Evolutionary conservation across 2,113 vertebrate genomes (phyloP).

Genomic region (Azemiops feae): DNA sequence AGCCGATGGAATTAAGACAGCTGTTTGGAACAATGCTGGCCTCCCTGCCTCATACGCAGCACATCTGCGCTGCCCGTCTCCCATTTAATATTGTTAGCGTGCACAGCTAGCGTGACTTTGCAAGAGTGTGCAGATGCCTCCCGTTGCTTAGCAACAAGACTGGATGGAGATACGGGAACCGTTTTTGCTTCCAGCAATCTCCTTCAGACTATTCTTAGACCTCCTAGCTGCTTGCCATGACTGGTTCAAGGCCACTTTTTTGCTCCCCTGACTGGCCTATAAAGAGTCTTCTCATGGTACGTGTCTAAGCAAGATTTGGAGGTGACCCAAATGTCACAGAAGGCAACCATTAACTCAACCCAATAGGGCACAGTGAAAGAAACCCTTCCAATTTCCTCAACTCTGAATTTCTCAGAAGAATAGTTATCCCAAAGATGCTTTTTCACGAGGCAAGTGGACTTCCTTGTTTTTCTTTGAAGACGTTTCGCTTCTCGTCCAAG

Average conservation of each 20-base stretch:
- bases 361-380: neutral
- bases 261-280: neutral
- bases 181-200: neutral
- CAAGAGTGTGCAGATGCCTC: neutral
- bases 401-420: neutral
- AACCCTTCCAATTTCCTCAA: neutral
- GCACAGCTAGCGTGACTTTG: neutral
- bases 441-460: no score
- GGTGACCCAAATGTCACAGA: neutral
- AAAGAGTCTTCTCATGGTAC: neutral
- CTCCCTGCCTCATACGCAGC: neutral
- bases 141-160: neutral
- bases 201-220: neutral
- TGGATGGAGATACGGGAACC: neutral
- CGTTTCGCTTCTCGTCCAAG: no score
- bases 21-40: neutral
- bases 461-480: no score
- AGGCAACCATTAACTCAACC: neutral
- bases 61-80: neutral
- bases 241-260: neutral
- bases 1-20: neutral
- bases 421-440: no score
- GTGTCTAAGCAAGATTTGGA: neutral
- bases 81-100: neutral
- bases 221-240: neutral